A percentile compares a stretch with the other conserved stretches of the same genome.
These are phyloP conservation scores for Pristionchus exspectatus DNA, from an alignment of 2,888 invertebrate genomes.

Conservation along the genomic window DNA sequence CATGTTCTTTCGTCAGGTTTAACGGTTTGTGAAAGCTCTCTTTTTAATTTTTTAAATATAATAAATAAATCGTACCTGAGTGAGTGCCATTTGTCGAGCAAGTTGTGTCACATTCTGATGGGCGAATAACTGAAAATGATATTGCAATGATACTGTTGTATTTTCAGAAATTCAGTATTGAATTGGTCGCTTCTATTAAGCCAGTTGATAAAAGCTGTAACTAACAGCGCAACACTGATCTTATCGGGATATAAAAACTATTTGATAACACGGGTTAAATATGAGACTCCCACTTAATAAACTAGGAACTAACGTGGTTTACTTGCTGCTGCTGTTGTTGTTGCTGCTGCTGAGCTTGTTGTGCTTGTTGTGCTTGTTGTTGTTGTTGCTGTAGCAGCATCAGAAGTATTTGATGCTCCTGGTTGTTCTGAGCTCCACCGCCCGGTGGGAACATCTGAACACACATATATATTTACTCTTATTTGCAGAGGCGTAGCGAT, in stretches of 20 bases:
- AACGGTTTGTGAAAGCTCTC: too few relatives aligned
- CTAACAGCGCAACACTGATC: too few relatives aligned
- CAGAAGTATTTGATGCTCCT: not conserved
- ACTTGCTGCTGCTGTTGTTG: slow-evolving; percentile 1
- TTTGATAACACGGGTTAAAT: not conserved
- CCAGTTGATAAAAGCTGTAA: too few relatives aligned
- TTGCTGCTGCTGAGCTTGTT: not conserved
- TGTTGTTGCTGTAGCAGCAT: slow-evolving; percentile 54
- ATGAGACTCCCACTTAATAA: not conserved
- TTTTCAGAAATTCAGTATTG: too few relatives aligned
- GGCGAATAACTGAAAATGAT: not conserved
- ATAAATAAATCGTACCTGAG: not conserved
- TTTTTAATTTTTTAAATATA: not conserved
- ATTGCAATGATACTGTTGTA: too few relatives aligned
- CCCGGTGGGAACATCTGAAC: slow-evolving; percentile 6
- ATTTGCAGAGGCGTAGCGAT: not conserved
- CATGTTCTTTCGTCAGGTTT: too few relatives aligned
- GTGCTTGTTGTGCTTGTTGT: slow-evolving; percentile 40
- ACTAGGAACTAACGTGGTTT: not conserved
- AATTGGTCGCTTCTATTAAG: too few relatives aligned
- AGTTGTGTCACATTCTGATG: not conserved
- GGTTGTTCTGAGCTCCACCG: not conserved
- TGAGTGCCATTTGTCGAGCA: not conserved
- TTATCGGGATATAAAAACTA: too few relatives aligned
- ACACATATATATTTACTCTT: not conserved